Percentiles rank a stretch among this genome's conserved stretches.
phyloP scores from a whole-genome alignment of 1,140 invertebrate genomes.

The Olivierus martensii region DNA sequence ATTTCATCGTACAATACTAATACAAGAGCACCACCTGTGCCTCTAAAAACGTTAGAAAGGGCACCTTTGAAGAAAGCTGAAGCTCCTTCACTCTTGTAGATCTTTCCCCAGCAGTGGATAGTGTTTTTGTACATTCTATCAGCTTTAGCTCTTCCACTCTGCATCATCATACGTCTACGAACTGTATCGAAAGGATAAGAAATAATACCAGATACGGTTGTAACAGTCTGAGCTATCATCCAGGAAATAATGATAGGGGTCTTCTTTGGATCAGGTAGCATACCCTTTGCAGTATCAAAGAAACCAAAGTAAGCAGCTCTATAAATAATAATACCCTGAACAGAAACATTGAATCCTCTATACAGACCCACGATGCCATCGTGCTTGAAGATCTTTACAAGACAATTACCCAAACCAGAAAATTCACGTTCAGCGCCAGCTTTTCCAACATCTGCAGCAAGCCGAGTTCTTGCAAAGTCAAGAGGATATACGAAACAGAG shows the following conservation, averaged over 20 bases:
- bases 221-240: constrained; percentile 71
- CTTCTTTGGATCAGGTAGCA: constrained; percentile 67
- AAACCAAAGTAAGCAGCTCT: constrained; percentile 87
- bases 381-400: constrained; percentile 70
- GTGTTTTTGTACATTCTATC: constrained; percentile 72
- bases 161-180: constrained; percentile 86
- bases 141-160: constrained; percentile 54
- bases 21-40: constrained; percentile 65
- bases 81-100: constrained; percentile 52
- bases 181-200: constrained; percentile 93
- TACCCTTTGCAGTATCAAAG: constrained; percentile 81
- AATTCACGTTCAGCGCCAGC: constrained; percentile 63
- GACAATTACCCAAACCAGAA: constrained; percentile 70
- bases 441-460: constrained; percentile 75
- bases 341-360: constrained; percentile 84
- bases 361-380: constrained; percentile 78
- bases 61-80: constrained; percentile 71
- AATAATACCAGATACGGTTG: constrained; percentile 70
- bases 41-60: constrained; percentile 60
- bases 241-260: constrained; percentile 72
- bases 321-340: constrained; percentile 52
- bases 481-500: constrained; percentile 90
- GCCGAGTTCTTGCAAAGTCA: constrained; percentile 85
- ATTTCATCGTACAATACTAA: constrained; percentile 64
- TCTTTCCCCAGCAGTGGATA: constrained; percentile 64